Evolutionary conservation across 2,888 invertebrate species (phyloP), one percentile per base, ranked within the genome.

Genomic region (Anticlea derivata): DNA sequence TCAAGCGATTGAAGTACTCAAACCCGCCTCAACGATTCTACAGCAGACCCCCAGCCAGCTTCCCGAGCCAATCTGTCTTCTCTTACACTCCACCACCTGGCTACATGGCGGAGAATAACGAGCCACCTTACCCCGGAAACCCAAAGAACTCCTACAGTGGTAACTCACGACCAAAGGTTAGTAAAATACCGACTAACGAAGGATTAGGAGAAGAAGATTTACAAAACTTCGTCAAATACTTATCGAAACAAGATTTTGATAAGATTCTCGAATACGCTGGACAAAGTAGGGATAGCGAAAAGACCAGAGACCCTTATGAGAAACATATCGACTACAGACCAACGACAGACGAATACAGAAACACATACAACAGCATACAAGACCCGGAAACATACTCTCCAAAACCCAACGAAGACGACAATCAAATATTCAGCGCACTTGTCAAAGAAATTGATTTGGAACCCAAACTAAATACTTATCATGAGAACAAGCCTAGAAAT

Each of bases 181-280:
- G 79, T 78, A 83, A 73, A 69, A 63, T 67, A 68, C 80, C 76
- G 33, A 63, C 54, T 58, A 77, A 68, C 45, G 77, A 79, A 7
- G 80, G 78, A 26, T 73, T 88, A 57, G 77, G 72, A 12, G 84
- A 85, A 7, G 81, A 84, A 41, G 86, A 89, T 37, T 69, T 89
- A 23, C 77, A 70, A 51, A 88, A 86, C 39, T 58, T 90, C 24
- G 66, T 86, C 11, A 84, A 83, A 70, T 72, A 85, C 61, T 67
- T 90, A 30, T 81, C 86, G 1, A 82, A 86, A 66, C 76, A 85
- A 58, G 88, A 90, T 59, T 55, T 89, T 49, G 79, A 86, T 60
- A 86, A 80, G 58, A 76, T 90, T 13, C 58, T 89, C 4, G 79
- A 86, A 47, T 70, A 77, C 1, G 80, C 87, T 4, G 70, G 68